Evolutionary conservation across 2,113 vertebrate species (phyloP), one percentile per base, ranked within the genome.

Genomic region (Phocoena sinus): DNA sequence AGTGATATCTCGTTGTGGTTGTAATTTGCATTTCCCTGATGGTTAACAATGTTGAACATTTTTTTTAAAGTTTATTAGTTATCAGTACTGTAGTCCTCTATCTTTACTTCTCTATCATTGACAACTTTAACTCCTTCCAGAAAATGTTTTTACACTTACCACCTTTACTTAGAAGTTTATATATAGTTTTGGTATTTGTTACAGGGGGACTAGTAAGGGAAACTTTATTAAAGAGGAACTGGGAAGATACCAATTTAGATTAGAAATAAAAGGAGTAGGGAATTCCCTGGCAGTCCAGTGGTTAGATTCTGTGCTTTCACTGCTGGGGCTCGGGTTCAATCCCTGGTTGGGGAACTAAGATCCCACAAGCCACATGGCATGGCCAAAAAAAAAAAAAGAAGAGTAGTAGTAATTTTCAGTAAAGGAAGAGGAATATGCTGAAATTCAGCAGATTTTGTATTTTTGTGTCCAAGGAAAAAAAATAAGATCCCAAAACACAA

Each of bases 301-400:
- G 68, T 38, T 12, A 71, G 68, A 71, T 21, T 71, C 36, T 11
- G 20, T 1, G 4, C 68, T 70, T 70, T 38, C n/a, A 71, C 10
- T 71, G 36, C 10, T 5, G n/a, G 20, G 36, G 36, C 68, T 20
- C 0, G 0, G 68, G 68, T 71, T 38, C 68, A 71, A 3, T 71
- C 20, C 68, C 68, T 71, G n/a, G n/a, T 71, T n/a, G 68, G 36
- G 68, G n/a, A 38, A 38, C n/a, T 71, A 23, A 70, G 68, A 38
- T 70, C n/a, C 20, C 21, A n/a, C 21, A 21, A 38, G 18, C 36
- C 10, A 2, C 36, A 10, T 38, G 21, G 20, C 5, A 0, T 0
- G 10, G n/a, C 68, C 21, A 3, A 71, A 71, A 38, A 71, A 21
- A 71, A 71, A 70, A 70, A 56, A 56, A 63, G 56, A 63, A 63